Conservation (phyloP, 2,888 invertebrate genomes). For the Synergus japonicus region DNA sequence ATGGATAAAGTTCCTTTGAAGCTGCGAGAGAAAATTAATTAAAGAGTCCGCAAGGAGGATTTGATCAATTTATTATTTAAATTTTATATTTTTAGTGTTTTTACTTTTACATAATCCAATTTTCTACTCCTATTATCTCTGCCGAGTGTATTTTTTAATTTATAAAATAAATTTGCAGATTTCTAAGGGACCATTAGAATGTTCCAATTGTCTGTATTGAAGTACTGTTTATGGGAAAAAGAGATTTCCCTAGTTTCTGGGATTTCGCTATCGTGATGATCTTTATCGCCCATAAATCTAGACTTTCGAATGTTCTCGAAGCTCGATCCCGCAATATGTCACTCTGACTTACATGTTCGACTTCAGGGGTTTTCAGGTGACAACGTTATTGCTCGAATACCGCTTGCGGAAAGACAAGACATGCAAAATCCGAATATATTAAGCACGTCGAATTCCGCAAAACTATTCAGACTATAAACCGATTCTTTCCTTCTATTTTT, state of each 20-base stretch:
- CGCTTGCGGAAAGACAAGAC: not conserved
- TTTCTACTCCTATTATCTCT: no score
- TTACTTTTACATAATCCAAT: not conserved
- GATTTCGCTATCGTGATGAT: slow-evolving; percentile 15
- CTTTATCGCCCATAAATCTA: slow-evolving; percentile 30
- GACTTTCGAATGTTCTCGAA: slow-evolving; percentile 11
- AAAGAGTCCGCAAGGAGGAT: no score
- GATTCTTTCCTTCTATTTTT: not conserved
- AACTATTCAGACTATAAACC: not conserved
- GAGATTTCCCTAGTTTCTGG: not conserved
- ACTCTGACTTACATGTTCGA: slow-evolving; percentile 23
- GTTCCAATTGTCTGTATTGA: not conserved
- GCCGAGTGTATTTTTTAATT: not conserved
- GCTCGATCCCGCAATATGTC: slow-evolving; percentile 29
- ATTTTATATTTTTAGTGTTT: not conserved
- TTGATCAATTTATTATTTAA: not conserved
- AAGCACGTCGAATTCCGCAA: not conserved
- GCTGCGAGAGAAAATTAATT: not conserved
- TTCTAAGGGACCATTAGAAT: not conserved
- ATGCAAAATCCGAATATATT: not conserved
- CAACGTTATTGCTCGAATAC: slow-evolving; percentile 15
- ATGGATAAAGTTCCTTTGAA: not conserved
- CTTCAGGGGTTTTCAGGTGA: slow-evolving; percentile 10
- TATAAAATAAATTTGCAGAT: not conserved
- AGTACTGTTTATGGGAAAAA: not conserved